Conservation (phyloP, 2,113 vertebrate genomes). For the Corythornis madagascariensis region DNA sequence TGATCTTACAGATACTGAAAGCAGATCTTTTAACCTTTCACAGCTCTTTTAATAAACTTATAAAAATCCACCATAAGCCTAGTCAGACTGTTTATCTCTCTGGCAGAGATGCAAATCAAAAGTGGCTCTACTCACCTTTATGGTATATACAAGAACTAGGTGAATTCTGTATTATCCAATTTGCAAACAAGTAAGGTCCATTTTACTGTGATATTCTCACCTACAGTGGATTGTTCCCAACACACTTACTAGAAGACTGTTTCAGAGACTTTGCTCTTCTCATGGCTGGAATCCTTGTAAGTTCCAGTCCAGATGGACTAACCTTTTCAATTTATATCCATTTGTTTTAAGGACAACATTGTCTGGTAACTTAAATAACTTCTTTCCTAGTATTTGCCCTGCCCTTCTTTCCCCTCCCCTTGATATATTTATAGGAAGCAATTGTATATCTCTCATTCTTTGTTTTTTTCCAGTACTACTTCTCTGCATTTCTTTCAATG, state of each 20-base stretch:
- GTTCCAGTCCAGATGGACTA: neutral
- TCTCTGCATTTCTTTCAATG: neutral
- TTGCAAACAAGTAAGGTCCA: neutral
- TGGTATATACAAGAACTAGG: neutral
- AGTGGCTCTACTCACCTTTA: constrained; percentile 21
- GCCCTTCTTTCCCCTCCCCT: constrained; percentile 52
- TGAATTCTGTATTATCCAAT: neutral
- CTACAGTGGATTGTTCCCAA: neutral
- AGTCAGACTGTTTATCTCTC: neutral
- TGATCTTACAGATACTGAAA: neutral
- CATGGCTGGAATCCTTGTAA: neutral
- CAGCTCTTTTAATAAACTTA: neutral
- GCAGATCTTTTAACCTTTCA: neutral
- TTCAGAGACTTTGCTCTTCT: neutral
- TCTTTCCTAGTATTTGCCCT: constrained; percentile 56
- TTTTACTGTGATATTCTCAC: neutral
- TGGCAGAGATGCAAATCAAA: neutral
- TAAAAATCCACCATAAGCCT: neutral
- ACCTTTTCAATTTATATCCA: constrained; percentile 60
- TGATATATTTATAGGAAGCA: constrained; percentile 62
- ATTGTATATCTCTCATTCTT: constrained; percentile 36
- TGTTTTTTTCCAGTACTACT: neutral
- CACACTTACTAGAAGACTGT: neutral
- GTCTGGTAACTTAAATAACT: constrained; percentile 64
- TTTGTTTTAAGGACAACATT: constrained; percentile 62